Evolutionary conservation across 2,888 invertebrate species (phyloP).

Genomic region (Agonopterix heracliana): DNA sequence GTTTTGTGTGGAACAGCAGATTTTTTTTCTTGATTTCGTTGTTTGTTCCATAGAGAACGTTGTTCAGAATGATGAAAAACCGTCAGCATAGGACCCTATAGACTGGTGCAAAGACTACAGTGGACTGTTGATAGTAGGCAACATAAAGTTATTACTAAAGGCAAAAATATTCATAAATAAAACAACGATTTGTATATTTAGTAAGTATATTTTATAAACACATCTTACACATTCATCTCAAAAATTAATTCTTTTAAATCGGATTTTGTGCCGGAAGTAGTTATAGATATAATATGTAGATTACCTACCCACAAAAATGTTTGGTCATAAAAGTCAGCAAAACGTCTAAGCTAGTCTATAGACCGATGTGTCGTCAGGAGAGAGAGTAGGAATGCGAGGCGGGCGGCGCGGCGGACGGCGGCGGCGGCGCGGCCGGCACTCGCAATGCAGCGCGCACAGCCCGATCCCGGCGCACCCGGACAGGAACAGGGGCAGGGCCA

Average conservation of each 20-base stretch:
- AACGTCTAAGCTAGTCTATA: slow-evolving; percentile 54
- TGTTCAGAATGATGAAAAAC: no score
- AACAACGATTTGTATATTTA: background rate
- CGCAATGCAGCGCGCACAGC: slow-evolving; percentile 91
- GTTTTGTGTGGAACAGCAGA: no score
- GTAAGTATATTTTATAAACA: background rate
- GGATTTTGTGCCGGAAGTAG: background rate
- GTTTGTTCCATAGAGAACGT: no score
- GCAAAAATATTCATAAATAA: no score
- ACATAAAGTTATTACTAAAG: no score
- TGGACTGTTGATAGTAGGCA: no score
- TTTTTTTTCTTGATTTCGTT: no score
- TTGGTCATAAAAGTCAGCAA: slow-evolving; percentile 20
- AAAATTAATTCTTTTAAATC: slow-evolving; percentile 2
- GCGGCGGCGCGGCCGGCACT: slow-evolving; percentile 84
- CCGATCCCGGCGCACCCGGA: slow-evolving; percentile 90
- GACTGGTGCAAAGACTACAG: no score
- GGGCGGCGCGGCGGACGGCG: slow-evolving; percentile 79
- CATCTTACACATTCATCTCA: slow-evolving; percentile 14
- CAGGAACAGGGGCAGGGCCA: slow-evolving; percentile 89
- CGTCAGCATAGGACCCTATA: no score
- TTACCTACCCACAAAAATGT: slow-evolving; percentile 8
- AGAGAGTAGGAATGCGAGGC: slow-evolving; percentile 75
- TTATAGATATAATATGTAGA: background rate
- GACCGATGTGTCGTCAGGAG: slow-evolving; percentile 72